phyloP scores from a whole-genome alignment of 1,140 invertebrate species.

The Drosophila sucinea region DNA sequence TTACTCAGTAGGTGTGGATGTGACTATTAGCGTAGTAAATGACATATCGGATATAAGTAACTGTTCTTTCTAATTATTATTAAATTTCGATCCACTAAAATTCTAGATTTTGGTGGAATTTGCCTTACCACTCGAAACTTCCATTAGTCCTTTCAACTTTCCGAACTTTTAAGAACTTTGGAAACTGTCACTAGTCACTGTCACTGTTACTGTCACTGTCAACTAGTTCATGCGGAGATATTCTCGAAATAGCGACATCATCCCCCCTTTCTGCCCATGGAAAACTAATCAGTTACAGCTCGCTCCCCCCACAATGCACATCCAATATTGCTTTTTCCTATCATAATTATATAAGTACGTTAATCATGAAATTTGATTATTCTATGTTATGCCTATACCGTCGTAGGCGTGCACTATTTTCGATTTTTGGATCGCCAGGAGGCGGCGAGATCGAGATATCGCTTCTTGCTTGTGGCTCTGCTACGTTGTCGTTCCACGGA shows the following conservation, averaged over 20 bases:
- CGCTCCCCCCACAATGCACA: not conserved
- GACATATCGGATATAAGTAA: conserved; percentile 8
- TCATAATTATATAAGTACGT: not conserved
- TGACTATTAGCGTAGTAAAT: conserved; percentile 13
- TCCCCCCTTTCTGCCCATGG: not conserved
- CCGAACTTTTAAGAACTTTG: no score
- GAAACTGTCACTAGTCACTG: not conserved
- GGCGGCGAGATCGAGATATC: conserved; percentile 80
- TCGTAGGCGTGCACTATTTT: conserved; percentile 80
- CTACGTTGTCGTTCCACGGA: conserved; percentile 37
- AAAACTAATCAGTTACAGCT: conserved; percentile 1
- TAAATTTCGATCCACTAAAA: conserved; percentile 4
- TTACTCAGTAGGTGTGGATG: conserved; percentile 4
- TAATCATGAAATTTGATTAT: conserved; percentile 45
- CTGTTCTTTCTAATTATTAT: conserved; percentile 10
- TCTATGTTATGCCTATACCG: conserved; percentile 81
- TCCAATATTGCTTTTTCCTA: conserved; percentile 14
- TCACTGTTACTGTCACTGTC: no score
- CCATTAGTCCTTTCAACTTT: not conserved
- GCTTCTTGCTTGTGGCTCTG: conserved; percentile 42
- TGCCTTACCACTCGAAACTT: not conserved
- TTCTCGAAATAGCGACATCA: not conserved
- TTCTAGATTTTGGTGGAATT: conserved; percentile 8
- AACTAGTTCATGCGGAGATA: conserved; percentile 2
- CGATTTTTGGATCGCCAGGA: conserved; percentile 76